Evolutionary conservation across 2,113 vertebrate species (phyloP).

Genomic region (Leptocoma aspasia): DNA sequence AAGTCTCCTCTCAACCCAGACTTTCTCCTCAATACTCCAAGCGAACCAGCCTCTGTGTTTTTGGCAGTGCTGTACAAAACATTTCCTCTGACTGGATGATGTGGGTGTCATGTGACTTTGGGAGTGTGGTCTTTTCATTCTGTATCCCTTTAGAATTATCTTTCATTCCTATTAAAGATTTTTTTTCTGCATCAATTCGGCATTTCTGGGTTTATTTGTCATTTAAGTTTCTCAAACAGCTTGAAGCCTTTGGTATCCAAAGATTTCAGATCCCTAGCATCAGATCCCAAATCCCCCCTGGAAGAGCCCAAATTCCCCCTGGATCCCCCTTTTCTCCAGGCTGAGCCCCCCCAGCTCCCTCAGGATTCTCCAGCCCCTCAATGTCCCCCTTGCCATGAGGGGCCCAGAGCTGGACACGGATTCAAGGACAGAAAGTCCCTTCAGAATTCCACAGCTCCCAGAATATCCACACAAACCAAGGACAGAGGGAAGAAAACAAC

Average conservation of each 20-base stretch:
- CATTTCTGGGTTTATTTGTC: background rate
- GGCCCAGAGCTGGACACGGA: rapidly evolving
- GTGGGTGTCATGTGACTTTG: background rate
- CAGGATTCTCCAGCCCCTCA: background rate
- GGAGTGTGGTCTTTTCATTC: background rate
- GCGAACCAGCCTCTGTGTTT: background rate
- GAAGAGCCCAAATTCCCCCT: background rate
- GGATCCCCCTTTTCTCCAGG: background rate
- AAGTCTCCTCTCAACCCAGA: background rate
- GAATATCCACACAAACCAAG: background rate
- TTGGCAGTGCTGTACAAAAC: background rate
- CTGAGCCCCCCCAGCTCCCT: background rate
- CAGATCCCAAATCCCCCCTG: background rate
- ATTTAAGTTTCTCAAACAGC: background rate
- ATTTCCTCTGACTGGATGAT: background rate
- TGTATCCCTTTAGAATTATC: background rate
- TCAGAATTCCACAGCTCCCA: background rate
- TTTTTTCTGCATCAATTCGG: background rate
- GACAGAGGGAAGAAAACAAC: background rate
- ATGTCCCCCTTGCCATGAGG: no score
- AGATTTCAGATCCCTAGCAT: background rate
- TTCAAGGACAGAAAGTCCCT: background rate
- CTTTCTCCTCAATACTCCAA: background rate
- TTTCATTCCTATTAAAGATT: constrained; percentile 3
- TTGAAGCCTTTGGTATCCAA: background rate